These are phyloP conservation scores for Phenganax subtilis DNA, from an alignment of 92 coral and sea anemone species.

Conservation along the genomic window DNA sequence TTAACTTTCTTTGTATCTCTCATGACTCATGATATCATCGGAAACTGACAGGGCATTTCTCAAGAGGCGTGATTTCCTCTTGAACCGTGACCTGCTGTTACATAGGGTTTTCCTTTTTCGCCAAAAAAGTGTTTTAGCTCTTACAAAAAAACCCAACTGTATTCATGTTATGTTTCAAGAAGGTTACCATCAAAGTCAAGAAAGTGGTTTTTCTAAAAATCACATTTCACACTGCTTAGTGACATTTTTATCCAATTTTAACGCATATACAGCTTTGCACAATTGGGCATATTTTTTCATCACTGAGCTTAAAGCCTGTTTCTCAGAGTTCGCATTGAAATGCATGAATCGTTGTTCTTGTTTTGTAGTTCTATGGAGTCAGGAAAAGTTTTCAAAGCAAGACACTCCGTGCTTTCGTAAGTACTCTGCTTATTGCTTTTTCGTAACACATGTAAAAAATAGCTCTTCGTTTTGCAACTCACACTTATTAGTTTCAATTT, in stretches of 20 bases:
- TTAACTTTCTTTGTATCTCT: not conserved
- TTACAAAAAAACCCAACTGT: no score
- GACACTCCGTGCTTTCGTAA: slow-evolving; percentile 84
- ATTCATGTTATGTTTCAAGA: no score
- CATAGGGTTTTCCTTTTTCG: no score
- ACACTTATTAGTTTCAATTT: not conserved
- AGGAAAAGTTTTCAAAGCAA: slow-evolving; percentile 64
- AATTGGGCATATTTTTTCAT: not conserved
- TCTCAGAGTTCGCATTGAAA: not conserved
- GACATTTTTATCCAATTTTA: not conserved
- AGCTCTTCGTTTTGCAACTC: no score
- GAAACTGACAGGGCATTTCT: not conserved
- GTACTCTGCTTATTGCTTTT: slow-evolving; percentile 23
- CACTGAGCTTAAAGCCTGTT: not conserved
- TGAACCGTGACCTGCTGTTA: no score
- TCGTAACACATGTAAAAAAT: not conserved
- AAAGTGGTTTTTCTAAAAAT: no score
- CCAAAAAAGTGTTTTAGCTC: no score
- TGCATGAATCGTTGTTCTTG: not conserved
- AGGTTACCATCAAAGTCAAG: no score
- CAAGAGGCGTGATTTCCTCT: no score
- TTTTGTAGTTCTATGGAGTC: slow-evolving; percentile 14
- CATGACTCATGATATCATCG: not conserved
- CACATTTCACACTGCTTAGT: not conserved
- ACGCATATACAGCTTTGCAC: not conserved